Percentiles rank a stretch among this genome's conserved stretches.
phyloP scores from a whole-genome alignment of 2,113 vertebrate species.

The Myiozetetes cayanensis region DNA sequence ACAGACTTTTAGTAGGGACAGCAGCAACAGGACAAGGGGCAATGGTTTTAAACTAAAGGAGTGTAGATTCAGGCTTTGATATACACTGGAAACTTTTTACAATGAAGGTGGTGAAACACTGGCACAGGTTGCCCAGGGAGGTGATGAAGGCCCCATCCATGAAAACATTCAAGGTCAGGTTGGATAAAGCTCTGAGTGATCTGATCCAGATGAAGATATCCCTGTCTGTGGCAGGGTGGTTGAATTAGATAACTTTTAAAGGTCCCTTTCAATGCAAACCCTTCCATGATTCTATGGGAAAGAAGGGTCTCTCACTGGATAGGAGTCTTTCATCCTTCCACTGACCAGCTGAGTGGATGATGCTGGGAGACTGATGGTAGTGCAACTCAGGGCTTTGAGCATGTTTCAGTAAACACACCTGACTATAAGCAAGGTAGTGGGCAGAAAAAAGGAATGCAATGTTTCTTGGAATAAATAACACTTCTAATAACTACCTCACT shows the following conservation, averaged over 20 bases:
- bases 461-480: not conserved
- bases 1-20: not conserved
- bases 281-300: not conserved
- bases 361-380: not conserved
- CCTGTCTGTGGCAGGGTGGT: not conserved
- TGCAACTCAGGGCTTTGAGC: not conserved
- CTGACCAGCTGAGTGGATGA: accelerated
- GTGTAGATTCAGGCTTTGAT: not conserved
- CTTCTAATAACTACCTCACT: not conserved
- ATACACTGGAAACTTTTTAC: not conserved
- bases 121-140: not conserved
- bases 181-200: not conserved
- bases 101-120: not conserved
- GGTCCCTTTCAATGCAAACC: not conserved
- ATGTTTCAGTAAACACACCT: not conserved
- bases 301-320: not conserved
- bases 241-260: not conserved
- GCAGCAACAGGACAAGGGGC: not conserved
- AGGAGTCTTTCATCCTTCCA: not conserved
- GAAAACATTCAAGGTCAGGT: not conserved
- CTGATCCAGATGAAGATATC: not conserved
- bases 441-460: not conserved
- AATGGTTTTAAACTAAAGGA: not conserved
- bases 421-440: not conserved
- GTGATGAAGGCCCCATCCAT: not conserved